Base-by-base conservation (phyloP, 1,140 invertebrate genomes). In the Amyelois transitella region DNA sequence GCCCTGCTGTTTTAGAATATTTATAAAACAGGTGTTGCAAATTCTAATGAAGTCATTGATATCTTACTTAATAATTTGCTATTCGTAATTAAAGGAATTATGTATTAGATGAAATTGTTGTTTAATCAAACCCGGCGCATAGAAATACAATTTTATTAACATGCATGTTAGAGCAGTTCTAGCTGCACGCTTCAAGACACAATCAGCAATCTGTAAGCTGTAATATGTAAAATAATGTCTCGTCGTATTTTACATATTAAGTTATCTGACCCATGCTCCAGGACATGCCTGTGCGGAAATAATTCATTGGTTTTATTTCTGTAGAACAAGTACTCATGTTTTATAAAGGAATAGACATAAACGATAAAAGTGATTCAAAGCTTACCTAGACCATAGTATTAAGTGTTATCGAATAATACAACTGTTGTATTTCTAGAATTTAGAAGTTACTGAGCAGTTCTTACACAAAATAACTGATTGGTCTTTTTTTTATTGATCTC, bases 81-180 rank as follows among this genome's bases (percentile, higher is more conserved):
- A n/a, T n/a, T n/a, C n/a, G n/a, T 64, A 60, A 51, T 60, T 66
- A 63, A 58, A 43, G 43, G 44, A 49, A 32, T 58, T 61, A 67
- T 66, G 51, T 24, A 65, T 77, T 71, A 73, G 64, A 56, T 54
- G 52, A 68, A 73, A 47, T 51, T 51, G 55, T 54, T 21, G 51
- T 38, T 2, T 38, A 2, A 14, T 32, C 10, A 6, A 32, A 10
- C 12, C 12, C 12, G 3, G 25, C 25, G 10, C 25, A 6, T 32
- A 60, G 55, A 48, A 64, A 62, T 66, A 64, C 59, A 71, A 73
- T 77, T 73, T 75, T 75, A 73, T 75, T 66, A 71, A 66, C 72
- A 67, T 77, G 69, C 72, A 66, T 69, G 64, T 64, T 62, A 60
- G 60, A 66, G 56, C 55, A 58, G 62, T 49, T 21, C 17, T n/a